phyloP scores from a whole-genome alignment of 1,140 invertebrate species.

The Diplogasteroides magnus region DNA sequence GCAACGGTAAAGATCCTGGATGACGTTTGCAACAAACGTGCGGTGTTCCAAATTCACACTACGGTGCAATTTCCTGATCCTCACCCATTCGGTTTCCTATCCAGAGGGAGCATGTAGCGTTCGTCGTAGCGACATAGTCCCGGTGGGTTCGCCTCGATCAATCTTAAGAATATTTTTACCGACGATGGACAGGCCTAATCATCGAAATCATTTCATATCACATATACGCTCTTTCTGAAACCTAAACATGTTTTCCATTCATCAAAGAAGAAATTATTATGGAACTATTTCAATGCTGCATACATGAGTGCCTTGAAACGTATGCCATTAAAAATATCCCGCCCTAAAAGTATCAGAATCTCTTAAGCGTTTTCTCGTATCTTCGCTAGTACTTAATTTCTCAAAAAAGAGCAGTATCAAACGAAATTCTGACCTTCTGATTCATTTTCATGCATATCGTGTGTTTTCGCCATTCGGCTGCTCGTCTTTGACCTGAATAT shows the following conservation, averaged over 20 bases:
- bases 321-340: no score
- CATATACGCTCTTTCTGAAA: background rate
- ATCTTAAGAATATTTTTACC: conserved; percentile 3
- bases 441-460: conserved; percentile 6
- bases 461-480: conserved; percentile 9
- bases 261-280: no score
- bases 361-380: no score
- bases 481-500: conserved; percentile 9
- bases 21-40: background rate
- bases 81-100: conserved; percentile 16
- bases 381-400: no score
- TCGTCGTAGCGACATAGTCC: conserved; percentile 45
- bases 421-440: background rate
- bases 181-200: background rate
- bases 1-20: no score
- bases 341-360: no score
- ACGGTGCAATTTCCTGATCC: background rate
- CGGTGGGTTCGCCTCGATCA: conserved; percentile 26
- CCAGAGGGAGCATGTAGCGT: conserved; percentile 46
- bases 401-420: background rate
- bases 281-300: no score
- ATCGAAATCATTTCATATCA: background rate
- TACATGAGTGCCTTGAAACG: no score
- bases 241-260: conserved; percentile 1
- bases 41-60: conserved; percentile 6